Conservation (phyloP, 2,888 invertebrate genomes). For the Heliconius ismenius region DNA sequence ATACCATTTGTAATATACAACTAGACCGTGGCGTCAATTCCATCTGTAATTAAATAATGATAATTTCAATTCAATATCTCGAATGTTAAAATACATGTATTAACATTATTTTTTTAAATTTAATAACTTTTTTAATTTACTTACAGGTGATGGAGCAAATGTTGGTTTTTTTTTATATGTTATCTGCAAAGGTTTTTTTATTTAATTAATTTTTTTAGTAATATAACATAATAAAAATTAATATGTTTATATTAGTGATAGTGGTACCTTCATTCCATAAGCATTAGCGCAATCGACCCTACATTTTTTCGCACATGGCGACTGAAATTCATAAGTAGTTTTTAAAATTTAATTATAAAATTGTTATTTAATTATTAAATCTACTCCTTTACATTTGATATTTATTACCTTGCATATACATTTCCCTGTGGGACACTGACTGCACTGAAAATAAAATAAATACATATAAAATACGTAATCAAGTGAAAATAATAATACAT, state of each 20-base stretch:
- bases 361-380: not conserved
- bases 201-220: too few species aligned
- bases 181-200: conserved; percentile 53
- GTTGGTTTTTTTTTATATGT: conserved; percentile 57
- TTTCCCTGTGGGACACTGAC: conserved; percentile 43
- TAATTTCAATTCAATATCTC: not conserved
- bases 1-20: conserved; percentile 64
- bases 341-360: conserved; percentile 12
- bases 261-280: conserved; percentile 60
- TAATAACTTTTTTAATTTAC: conserved; percentile 33
- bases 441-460: conserved; percentile 45
- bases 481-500: not conserved
- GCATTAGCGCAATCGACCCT: conserved; percentile 52
- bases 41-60: conserved; percentile 45
- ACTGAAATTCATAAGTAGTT: conserved; percentile 44
- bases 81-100: not conserved
- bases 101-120: not conserved
- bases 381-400: not conserved
- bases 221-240: not conserved
- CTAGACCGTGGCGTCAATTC: conserved; percentile 70
- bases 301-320: conserved; percentile 52
- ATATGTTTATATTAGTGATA: too few species aligned
- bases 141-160: conserved; percentile 56
- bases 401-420: conserved; percentile 53
- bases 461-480: not conserved